Percentiles rank a stretch among this genome's conserved stretches.
These are phyloP conservation scores for Anguilla pacifica DNA, from an alignment of 2,797 vertebrate species.

Conservation along the genomic window DNA sequence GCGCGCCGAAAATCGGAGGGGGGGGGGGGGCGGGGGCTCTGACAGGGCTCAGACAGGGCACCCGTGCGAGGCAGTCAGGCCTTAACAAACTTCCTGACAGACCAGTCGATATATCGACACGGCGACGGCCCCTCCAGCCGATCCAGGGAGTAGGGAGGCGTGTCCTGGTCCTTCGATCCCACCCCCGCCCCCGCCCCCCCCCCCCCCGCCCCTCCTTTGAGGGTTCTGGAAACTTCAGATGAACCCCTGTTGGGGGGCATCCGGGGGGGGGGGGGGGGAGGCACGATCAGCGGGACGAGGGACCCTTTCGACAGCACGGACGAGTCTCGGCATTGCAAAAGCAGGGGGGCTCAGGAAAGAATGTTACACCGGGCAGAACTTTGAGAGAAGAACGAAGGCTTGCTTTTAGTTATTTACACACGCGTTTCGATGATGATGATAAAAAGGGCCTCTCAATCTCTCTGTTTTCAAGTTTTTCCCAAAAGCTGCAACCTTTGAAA, in stretches of 20 bases:
- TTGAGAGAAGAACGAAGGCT: neutral
- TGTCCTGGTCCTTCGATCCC: too few species aligned
- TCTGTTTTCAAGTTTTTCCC: constrained; percentile 52
- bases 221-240: constrained; percentile 20
- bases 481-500: constrained; percentile 51
- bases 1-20: neutral
- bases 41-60: constrained; percentile 52
- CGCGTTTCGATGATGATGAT: neutral
- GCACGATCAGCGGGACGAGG: neutral
- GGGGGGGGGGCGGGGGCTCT: neutral
- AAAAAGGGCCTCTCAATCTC: constrained; percentile 41
- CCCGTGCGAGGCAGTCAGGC: constrained; percentile 51
- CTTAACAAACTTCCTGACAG: constrained; percentile 76
- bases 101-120: constrained; percentile 76
- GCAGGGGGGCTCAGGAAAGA: neutral
- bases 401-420: neutral
- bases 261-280: too few species aligned
- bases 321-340: neutral
- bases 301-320: too few species aligned
- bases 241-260: neutral
- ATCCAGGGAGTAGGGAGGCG: constrained; percentile 52
- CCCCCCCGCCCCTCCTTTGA: constrained; percentile 53
- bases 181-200: constrained; percentile 48
- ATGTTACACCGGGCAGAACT: neutral
- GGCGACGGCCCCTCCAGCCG: constrained; percentile 62